Evolutionary conservation across 2,888 invertebrate genomes (phyloP), one percentile per base, ranked within the genome.

Genomic region (Chesias legatella): DNA sequence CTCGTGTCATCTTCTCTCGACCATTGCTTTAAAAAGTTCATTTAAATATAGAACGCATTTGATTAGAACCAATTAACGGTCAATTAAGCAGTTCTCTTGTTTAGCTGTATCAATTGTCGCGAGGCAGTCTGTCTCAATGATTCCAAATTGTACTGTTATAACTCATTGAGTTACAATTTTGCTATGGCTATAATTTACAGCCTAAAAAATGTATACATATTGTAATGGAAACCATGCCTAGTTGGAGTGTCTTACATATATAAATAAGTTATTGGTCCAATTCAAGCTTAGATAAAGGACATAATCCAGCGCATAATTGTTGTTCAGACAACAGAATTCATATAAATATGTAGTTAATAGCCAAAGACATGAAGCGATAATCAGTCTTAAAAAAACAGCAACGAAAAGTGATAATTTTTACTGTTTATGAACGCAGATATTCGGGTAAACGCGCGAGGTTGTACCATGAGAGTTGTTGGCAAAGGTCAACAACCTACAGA

Each of bases 31-130:
- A 80, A 77, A 79, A 77, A 75, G 75, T 80, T 81, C 75, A 80
- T 82, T 83, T 85, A 83, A 82, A 88, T 82, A 81, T 84, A 83
- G 83, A 81, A 85, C 83, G 78, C 82, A 79, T 82, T 84, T 82
- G 83, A 86, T 88, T 86, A 88, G 65, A 80, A 72, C 64, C 84
- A 86, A 85, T 86, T 86, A 85, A 84, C 69, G 72, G 73, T 70
- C 77, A 83, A 85, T 86, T 85, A 83, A 84, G 73, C 73, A 66
- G 73, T 71, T 70, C 77, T 73, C 78, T 76, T 72, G 74, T 75
- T 76, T 74, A 62, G 71, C 63, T 61, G 67, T 63, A 64, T 71
- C 77, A 80, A 82, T 79, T 81, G 77, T 74, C 73, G 73, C 73
- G 63, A 67, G 69, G 58, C 68, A 55, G 63, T 66, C 60, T 63